Base-by-base conservation (phyloP, 2,113 vertebrate species). In the Cololabis saira region DNA sequence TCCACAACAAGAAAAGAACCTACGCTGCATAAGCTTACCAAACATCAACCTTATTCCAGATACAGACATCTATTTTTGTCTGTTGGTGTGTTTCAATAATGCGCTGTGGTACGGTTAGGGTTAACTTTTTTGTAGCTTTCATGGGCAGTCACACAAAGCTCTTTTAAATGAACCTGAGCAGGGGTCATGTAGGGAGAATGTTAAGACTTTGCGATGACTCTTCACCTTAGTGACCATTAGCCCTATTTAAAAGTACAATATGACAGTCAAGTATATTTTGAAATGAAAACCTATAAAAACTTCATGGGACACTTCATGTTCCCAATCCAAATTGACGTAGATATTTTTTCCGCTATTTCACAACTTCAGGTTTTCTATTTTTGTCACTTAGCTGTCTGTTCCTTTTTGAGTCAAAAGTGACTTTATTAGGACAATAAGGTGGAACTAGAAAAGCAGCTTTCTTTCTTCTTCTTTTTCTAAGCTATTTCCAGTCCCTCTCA, bases 1-100 rank as follows among this genome's bases (percentile, higher is more conserved):
- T 53, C 67, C 54, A 59, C 64, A 80, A 53, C 50, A 61, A 56
- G 63, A 74, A 37, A 15, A 77, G 60, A 67, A 52, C 50, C 61
- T 52, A 87, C 48, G 48, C 24, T 43, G 64, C 51, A 52, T 65
- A 19, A 1, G 2, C 21, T 12, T 68, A 72, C 67, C 76, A 85
- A 82, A 45, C 33, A 22, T 40, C 57, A 48, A 33, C 15, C 50
- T 66, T 33, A 65, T 42, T 44, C 33, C 12, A 47, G 50, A 76
- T n/a, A 59, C 44, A 70, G 7, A 49, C 12, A 13, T 50, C 60
- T 81, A 80, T 76, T 79, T 67, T 27, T 42, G 53, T 66, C 6
- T 9, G 44, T 61, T 13, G 3, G n/a, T 64, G 78, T 48, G 68
- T 17, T 47, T 66, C 52, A 19, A 16, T 44, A 41, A 52, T 2